Percentiles rank a stretch among this genome's conserved stretches.
Evolutionary conservation across 2,113 vertebrate genomes (phyloP).

Genomic region (Mustela lutreola): DNA sequence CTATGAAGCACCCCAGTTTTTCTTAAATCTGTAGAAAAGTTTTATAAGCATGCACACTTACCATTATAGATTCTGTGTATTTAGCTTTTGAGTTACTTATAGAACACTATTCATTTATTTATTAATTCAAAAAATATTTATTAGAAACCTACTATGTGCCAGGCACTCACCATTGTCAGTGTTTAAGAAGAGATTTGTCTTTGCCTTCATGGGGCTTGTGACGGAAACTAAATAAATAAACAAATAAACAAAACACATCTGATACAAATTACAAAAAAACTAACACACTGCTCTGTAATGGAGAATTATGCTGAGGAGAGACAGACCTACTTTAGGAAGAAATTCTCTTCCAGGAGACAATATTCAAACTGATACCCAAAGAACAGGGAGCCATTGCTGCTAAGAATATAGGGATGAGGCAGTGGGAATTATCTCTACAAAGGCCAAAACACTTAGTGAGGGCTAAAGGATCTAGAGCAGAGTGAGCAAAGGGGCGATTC

Average conservation of each 20-base stretch:
- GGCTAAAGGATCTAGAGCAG: background rate
- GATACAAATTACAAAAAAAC: background rate
- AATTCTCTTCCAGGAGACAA: background rate
- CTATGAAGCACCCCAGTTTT: background rate
- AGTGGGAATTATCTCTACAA: background rate
- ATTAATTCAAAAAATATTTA: constrained; percentile 14
- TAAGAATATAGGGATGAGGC: background rate
- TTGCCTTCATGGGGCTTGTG: background rate
- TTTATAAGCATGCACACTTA: background rate
- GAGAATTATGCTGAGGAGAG: background rate
- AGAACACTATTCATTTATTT: background rate
- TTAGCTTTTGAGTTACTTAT: background rate
- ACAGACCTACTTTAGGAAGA: background rate
- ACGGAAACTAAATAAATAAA: background rate
- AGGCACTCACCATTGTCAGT: background rate
- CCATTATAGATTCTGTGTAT: background rate
- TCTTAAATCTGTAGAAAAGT: background rate
- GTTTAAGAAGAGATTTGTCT: background rate
- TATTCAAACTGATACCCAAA: background rate
- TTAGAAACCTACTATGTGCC: background rate
- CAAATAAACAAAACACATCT: background rate
- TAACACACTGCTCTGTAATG: background rate
- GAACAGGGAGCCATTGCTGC: background rate
- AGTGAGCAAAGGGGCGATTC: background rate
- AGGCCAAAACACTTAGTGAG: background rate